Conservation (phyloP, 2,113 vertebrate genomes). For the Sula dactylatra region DNA sequence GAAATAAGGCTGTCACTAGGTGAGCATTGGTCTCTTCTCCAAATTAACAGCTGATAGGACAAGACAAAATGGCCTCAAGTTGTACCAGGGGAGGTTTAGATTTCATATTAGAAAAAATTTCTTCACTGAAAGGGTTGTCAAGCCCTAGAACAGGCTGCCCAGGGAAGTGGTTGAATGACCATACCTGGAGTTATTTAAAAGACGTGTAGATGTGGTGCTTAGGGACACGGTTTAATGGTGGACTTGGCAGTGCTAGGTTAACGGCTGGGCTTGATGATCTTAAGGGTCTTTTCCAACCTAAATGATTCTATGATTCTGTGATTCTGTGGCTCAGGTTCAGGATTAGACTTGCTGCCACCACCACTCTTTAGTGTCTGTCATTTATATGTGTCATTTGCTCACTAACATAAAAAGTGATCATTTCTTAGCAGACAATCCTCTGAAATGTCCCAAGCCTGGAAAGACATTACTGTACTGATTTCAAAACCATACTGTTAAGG, state of each 20-base stretch:
- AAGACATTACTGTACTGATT: neutral
- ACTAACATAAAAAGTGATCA: neutral
- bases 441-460: neutral
- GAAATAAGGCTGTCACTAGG: neutral
- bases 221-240: neutral
- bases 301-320: neutral
- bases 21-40: neutral
- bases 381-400: neutral
- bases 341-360: neutral
- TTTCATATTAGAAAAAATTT: neutral
- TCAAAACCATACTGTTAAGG: neutral
- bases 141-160: neutral
- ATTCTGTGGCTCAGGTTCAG: neutral
- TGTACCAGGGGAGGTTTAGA: neutral
- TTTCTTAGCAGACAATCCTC: neutral
- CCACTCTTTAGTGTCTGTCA: neutral
- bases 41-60: neutral
- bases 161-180: neutral
- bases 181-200: neutral
- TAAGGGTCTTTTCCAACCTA: neutral
- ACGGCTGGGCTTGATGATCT: neutral
- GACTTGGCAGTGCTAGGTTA: neutral
- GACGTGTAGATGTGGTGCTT: accelerated
- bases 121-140: neutral
- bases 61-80: neutral